Evolutionary conservation across 2,888 invertebrate genomes (phyloP).

Genomic region (Polylopha cassiicola): DNA sequence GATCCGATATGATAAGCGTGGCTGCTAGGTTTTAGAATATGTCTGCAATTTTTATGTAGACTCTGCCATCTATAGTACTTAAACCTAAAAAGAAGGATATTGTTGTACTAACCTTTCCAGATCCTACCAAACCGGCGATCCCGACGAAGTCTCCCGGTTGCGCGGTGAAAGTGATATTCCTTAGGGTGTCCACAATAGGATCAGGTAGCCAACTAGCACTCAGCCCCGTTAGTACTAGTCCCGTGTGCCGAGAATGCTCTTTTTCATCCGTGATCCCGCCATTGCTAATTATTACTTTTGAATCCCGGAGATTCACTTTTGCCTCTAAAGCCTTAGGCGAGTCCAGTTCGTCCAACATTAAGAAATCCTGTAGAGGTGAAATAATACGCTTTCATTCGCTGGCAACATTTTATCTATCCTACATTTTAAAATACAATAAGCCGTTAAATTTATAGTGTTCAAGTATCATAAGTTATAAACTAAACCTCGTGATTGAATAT

Average conservation of each 20-base stretch:
- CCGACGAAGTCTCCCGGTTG: constrained; percentile 79
- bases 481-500: no score
- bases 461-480: no score
- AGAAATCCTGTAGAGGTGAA: constrained; percentile 52
- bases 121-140: constrained; percentile 85
- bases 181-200: constrained; percentile 74
- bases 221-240: constrained; percentile 54
- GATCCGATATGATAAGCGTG: no score
- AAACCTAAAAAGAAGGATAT: constrained; percentile 22
- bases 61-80: no score
- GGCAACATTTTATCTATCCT: no score
- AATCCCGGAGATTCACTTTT: constrained; percentile 29
- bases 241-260: constrained; percentile 43
- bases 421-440: no score
- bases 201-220: constrained; percentile 64
- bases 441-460: no score
- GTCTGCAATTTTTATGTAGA: no score
- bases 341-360: constrained; percentile 59
- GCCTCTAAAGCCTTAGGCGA: constrained; percentile 38
- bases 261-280: constrained; percentile 46
- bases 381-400: background rate
- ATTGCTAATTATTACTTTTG: constrained; percentile 37
- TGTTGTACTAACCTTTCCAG: constrained; percentile 78
- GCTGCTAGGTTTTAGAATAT: no score
- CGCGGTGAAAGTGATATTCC: constrained; percentile 68